A percentile compares a stretch with the other conserved stretches of the same genome.
Conservation (phyloP, 2,113 vertebrate species). For the Tautogolabrus adspersus region DNA sequence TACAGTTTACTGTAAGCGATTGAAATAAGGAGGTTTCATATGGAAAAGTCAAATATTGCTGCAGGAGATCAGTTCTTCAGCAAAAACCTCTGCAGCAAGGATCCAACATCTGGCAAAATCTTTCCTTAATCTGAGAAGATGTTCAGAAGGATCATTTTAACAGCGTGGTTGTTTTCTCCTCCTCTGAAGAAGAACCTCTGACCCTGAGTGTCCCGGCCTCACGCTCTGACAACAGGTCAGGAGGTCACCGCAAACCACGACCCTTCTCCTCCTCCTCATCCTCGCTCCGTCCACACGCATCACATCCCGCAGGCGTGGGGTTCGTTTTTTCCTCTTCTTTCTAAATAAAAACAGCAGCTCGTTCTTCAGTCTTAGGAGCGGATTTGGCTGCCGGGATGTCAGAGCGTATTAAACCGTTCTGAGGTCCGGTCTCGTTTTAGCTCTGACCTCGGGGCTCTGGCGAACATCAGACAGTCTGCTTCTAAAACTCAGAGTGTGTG, state of each 20-base stretch:
- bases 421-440: slow-evolving; percentile 59
- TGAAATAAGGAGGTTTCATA: no score
- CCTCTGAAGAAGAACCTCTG: slow-evolving; percentile 26
- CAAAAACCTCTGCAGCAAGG: neutral
- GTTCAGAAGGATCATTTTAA: neutral
- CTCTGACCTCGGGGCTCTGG: slow-evolving; percentile 53
- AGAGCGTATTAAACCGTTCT: slow-evolving; percentile 53
- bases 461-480: slow-evolving; percentile 41
- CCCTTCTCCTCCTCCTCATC: slow-evolving; percentile 6
- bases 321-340: slow-evolving; percentile 18
- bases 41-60: no score
- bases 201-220: slow-evolving; percentile 10
- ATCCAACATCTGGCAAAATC: neutral
- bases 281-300: slow-evolving; percentile 22
- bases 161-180: slow-evolving; percentile 11
- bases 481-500: neutral
- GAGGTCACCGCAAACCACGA: slow-evolving; percentile 15
- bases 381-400: slow-evolving; percentile 52
- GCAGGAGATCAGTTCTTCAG: no score
- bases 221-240: slow-evolving; percentile 31
- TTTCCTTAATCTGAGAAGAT: neutral
- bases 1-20: no score
- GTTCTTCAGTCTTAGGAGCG: slow-evolving; percentile 53
- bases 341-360: slow-evolving; percentile 51
- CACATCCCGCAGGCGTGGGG: slow-evolving; percentile 48